Base-by-base conservation (phyloP, 2,888 invertebrate genomes). In the Thera britannica region DNA sequence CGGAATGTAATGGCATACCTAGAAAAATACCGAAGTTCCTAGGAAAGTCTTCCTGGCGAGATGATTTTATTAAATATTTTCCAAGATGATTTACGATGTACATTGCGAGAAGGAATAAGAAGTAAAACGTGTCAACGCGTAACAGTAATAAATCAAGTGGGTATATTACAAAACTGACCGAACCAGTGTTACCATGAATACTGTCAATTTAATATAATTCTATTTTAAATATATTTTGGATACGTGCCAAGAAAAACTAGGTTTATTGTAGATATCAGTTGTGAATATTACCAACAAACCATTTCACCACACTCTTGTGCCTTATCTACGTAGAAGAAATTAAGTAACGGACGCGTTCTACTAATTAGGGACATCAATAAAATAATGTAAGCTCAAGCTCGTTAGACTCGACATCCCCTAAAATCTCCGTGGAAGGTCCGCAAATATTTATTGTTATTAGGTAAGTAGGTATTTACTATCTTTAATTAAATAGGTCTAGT, bases 221-320 rank as follows among this genome's bases (percentile, higher is more conserved):
- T 76, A 68, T 75, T 77, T 68, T 69, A 70, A 74, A 70, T 79
- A 78, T 78, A 49, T 75, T 77, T 79, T 86, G 86, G 83, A 79
- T 38, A 71, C 71, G 58, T 44, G 83, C 85, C 85, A 86, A 83
- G 77, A 69, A 77, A 80, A 76, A 74, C 73, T 72, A 74, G 70
- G 74, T 76, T 67, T 74, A 67, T 68, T 73, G 70, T 73, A 73
- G 66, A 71, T 73, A 73, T 75, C 70, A 71, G 71, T 71, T 65
- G 69, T 67, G 69, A 75, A 76, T 74, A 51, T 65, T 62, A 62
- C 36, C 57, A 12, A 56, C 62, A 61, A 38, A 52, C 35, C 44
- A 52, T 52, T 62, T 46, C 6, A 5, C 9, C 46, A 49, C 54
- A 65, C 62, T 65, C 23, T 23, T 23, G 23, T 65, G 52, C 58